phyloP scores from a whole-genome alignment of 2,113 vertebrate species.

The Chroicocephalus ridibundus region DNA sequence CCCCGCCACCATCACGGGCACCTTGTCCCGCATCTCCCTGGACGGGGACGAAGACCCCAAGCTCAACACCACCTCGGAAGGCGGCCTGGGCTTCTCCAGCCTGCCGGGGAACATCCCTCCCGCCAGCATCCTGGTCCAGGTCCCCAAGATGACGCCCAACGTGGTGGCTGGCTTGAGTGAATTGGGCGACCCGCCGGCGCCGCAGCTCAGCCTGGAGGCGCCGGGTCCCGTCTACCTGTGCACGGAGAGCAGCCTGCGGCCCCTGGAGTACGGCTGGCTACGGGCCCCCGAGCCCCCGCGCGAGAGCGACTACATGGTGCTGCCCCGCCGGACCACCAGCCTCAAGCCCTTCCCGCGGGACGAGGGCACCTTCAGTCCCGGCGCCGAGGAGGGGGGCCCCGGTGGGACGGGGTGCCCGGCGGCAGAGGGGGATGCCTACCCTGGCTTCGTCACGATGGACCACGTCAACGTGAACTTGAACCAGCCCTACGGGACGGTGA shows the following conservation, averaged over 20 bases:
- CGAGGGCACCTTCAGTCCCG: slow-evolving; percentile 84
- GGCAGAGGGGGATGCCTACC: slow-evolving; percentile 84
- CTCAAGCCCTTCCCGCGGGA: slow-evolving; percentile 86
- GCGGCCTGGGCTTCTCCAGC: slow-evolving; percentile 88
- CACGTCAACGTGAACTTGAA: slow-evolving; percentile 88
- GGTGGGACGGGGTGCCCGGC: slow-evolving; percentile 80
- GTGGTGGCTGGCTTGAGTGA: slow-evolving; percentile 81
- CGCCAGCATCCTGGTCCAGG: slow-evolving; percentile 86
- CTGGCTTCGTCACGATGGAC: slow-evolving; percentile 87
- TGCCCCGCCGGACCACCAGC: slow-evolving; percentile 90
- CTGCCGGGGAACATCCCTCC: slow-evolving; percentile 94
- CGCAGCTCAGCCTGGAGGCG: slow-evolving; percentile 83
- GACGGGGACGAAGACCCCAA: slow-evolving; percentile 96
- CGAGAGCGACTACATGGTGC: slow-evolving; percentile 97
- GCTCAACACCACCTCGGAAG: slow-evolving; percentile 85
- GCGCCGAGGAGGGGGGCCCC: slow-evolving; percentile 83
- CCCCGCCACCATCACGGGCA: slow-evolving; percentile 95
- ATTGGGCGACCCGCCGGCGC: slow-evolving; percentile 79
- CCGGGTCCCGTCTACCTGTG: slow-evolving; percentile 91
- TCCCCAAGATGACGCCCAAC: slow-evolving; percentile 81
- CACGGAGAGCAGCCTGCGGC: slow-evolving; percentile 86
- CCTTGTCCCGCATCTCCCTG: slow-evolving; percentile 94
- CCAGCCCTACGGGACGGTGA: slow-evolving; percentile 92
- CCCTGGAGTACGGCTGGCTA: slow-evolving; percentile 85
- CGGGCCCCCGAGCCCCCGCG: slow-evolving; percentile 76